Conservation (phyloP, 1,140 invertebrate species). For the Mizuhopecten yessoensis region DNA sequence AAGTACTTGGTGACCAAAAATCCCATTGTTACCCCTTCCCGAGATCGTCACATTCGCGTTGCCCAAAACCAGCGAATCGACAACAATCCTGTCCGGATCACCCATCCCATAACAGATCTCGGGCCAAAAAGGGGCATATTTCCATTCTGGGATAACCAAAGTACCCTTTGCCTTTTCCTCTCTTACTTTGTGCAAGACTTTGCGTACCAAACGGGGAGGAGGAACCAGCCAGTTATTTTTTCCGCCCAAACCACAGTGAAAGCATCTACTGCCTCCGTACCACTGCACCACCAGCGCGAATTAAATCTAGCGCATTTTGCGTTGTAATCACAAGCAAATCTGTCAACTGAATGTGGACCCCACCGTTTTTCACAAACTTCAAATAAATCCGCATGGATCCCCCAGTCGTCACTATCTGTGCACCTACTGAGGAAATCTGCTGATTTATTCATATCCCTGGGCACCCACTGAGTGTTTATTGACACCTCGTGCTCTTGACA, state of each 20-base stretch:
- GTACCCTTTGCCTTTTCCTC: constrained; percentile 47
- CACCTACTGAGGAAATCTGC: not conserved
- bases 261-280: constrained; percentile 45
- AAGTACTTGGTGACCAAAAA: not conserved
- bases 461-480: not conserved
- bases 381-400: not conserved
- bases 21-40: not conserved
- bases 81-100: constrained; percentile 24
- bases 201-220: constrained; percentile 41
- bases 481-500: not conserved
- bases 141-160: constrained; percentile 55
- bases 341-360: constrained; percentile 46
- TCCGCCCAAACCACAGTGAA: constrained; percentile 44
- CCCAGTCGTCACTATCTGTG: not conserved
- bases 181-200: constrained; percentile 50
- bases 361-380: not conserved
- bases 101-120: not conserved
- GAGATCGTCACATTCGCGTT: not conserved
- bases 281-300: constrained; percentile 54
- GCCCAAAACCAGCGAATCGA: not conserved
- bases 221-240: constrained; percentile 59
- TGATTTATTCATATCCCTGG: not conserved
- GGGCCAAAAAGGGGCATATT: constrained; percentile 53
- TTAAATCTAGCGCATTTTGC: constrained; percentile 46
- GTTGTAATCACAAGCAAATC: constrained; percentile 55